Evolutionary conservation across 1,140 invertebrate genomes (phyloP).

Genomic region (Musca vetustissima): DNA sequence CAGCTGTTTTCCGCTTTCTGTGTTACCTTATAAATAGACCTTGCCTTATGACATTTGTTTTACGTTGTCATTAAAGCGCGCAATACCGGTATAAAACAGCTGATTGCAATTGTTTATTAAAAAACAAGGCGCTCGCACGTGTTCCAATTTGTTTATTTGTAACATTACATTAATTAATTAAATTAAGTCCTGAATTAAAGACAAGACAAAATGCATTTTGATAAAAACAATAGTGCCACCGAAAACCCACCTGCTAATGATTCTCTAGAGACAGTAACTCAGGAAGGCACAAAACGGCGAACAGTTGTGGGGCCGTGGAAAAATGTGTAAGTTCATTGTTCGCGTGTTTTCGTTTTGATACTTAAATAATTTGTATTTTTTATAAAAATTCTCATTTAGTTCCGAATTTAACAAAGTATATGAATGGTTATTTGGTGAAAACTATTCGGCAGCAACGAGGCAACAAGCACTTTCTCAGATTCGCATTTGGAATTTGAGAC

Average conservation of each 20-base stretch:
- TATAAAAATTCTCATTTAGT: slow-evolving; percentile 29
- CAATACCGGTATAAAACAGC: too few species aligned
- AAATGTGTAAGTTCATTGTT: slow-evolving; percentile 26
- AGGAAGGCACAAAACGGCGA: background rate
- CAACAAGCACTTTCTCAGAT: slow-evolving; percentile 36
- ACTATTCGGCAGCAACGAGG: slow-evolving; percentile 18
- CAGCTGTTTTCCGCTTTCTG: too few species aligned
- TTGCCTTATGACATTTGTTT: too few species aligned
- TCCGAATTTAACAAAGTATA: slow-evolving; percentile 43
- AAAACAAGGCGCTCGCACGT: too few species aligned
- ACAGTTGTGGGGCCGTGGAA: slow-evolving; percentile 30
- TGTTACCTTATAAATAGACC: too few species aligned
- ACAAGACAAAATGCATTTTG: background rate
- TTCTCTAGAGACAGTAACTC: too few species aligned
- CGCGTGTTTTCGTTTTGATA: too few species aligned
- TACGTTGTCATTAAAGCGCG: too few species aligned
- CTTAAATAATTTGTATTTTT: background rate
- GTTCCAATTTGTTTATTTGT: slow-evolving; percentile 10
- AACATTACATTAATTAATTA: too few species aligned
- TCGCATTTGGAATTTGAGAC: slow-evolving; percentile 45
- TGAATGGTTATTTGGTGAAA: slow-evolving; percentile 35
- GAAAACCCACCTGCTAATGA: too few species aligned
- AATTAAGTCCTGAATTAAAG: too few species aligned
- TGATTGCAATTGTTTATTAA: too few species aligned
- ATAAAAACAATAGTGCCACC: background rate